Base-by-base conservation (phyloP, 2,888 invertebrate genomes). In the Anthoptus insignis region DNA sequence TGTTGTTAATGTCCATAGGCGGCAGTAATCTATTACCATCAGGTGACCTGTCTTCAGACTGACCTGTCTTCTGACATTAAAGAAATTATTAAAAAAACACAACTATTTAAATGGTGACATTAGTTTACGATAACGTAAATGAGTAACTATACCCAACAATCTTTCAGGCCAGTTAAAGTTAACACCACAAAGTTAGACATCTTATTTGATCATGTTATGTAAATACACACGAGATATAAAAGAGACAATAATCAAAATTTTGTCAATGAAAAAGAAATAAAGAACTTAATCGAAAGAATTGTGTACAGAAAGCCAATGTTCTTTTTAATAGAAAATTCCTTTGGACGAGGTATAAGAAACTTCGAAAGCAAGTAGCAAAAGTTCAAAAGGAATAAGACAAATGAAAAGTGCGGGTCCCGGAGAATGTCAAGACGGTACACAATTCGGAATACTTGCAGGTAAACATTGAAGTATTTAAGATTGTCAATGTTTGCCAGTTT, bases 271-370 rank as follows among this genome's bases (percentile, higher is more conserved):
- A 86, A 90, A 89, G 87, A 87, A 89, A 89, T 89, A 90, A 86
- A 79, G 81, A 79, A 83, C 78, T 81, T 77, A 78, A 78, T 75
- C 74, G 67, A 73, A 77, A 76, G 78, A 84, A 89, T 83, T 89
- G 88, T 87, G 88, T 86, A 83, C 88, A 75, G 79, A 81, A 79
- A 83, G 84, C 75, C 79, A 82, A 77, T 86, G 88, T 88, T 86
- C 86, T 85, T 85, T 87, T 87, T 80, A 86, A 87, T 87, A 76
- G 81, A 79, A 84, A 87, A 89, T 89, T 89, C 87, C 86, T 89
- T 84, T 84, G 86, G 86, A 83, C 86, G 70, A 73, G 74, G 79
- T 77, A 81, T 80, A 80, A 76, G 76, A 72, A 88, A 88, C 79
- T 88, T 88, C 75, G 76, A 74, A 74, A 59, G 75, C 77, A 79